phyloP scores from a whole-genome alignment of 2,113 vertebrate species.

The Sinocyclocheilus grahami region DNA sequence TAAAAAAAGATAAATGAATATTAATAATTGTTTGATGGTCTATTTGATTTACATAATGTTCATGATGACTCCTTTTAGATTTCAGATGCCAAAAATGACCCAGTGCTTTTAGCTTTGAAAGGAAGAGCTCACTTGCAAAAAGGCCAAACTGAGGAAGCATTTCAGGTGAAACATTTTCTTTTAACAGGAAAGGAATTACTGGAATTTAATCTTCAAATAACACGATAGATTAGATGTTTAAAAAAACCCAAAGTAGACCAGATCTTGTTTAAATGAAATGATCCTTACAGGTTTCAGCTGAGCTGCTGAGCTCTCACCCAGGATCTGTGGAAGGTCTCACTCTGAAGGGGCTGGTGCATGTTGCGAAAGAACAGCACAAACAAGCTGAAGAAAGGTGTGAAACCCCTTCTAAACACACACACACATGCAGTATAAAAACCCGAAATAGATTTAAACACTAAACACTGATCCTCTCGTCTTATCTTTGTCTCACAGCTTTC shows the following conservation, averaged over 20 bases:
- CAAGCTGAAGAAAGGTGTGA: conserved; percentile 85
- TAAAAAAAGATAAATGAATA: not conserved
- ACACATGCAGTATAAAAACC: not conserved
- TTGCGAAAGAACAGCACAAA: conserved; percentile 77
- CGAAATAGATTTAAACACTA: not conserved
- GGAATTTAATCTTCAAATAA: not conserved
- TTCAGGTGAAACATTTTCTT: conserved; percentile 76
- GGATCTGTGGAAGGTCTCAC: conserved; percentile 77
- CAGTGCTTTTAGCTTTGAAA: conserved; percentile 78
- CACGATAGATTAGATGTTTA: not conserved
- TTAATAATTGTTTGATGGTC: not conserved
- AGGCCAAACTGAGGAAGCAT: conserved; percentile 79
- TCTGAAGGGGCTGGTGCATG: conserved; percentile 78
- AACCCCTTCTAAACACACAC: not conserved
- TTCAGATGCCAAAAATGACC: conserved; percentile 77
- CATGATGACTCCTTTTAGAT: conserved; percentile 70
- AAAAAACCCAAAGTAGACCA: not conserved
- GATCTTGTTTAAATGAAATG: not conserved
- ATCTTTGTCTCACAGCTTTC: conserved; percentile 76
- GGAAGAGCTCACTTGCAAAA: conserved; percentile 83
- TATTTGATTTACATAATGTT: not conserved
- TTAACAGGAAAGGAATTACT: not conserved
- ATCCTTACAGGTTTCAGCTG: conserved; percentile 79
- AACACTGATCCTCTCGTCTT: not conserved
- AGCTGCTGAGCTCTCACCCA: conserved; percentile 79